These are phyloP conservation scores for Callospermophilus lateralis DNA, from an alignment of 2,113 vertebrate species.

Conservation along the genomic window DNA sequence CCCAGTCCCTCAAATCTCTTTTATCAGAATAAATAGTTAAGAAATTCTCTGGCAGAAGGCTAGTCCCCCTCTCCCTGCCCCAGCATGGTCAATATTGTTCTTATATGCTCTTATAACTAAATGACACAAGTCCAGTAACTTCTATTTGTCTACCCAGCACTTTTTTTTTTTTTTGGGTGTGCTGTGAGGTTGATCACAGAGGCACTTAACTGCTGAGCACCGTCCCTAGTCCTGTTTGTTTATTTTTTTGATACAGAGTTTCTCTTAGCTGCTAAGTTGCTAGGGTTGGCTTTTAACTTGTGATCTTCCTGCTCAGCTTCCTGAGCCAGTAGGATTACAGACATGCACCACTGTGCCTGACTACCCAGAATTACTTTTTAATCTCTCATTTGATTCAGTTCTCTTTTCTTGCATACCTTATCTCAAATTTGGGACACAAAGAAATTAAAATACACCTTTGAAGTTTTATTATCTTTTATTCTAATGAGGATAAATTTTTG, in stretches of 20 bases:
- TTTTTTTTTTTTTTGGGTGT: no score
- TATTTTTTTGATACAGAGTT: no score
- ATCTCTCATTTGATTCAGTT: neutral
- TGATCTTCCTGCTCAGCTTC: no score
- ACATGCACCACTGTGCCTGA: no score
- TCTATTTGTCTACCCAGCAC: neutral
- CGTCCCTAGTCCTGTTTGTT: no score
- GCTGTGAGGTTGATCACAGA: no score
- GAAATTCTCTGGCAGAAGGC: neutral
- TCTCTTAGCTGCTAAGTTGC: no score
- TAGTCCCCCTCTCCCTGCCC: neutral
- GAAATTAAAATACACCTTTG: neutral
- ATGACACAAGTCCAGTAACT: neutral
- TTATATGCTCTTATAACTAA: neutral
- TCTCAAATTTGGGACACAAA: neutral
- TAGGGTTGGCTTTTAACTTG: no score
- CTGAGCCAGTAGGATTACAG: no score
- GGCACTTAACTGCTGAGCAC: no score
- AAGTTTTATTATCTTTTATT: neutral
- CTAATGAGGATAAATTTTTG: neutral
- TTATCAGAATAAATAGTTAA: neutral
- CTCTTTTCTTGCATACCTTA: neutral
- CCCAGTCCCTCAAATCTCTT: neutral
- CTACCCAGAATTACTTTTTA: neutral
- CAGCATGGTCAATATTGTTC: neutral